phyloP scores from a whole-genome alignment of 2,888 invertebrate species.

The Gortyna flavago region DNA sequence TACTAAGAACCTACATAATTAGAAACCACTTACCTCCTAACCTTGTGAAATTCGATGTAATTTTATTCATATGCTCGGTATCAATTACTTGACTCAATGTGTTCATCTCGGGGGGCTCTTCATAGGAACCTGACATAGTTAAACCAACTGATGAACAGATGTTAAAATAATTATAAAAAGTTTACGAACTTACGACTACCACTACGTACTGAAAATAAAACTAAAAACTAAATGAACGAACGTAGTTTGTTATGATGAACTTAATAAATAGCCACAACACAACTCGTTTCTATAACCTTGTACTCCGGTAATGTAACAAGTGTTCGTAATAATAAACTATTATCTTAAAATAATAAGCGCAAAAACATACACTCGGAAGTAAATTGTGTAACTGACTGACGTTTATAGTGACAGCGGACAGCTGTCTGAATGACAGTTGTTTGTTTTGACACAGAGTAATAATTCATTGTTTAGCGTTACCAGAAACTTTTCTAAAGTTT shows the following conservation, averaged over 20 bases:
- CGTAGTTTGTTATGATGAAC: slow-evolving; percentile 19
- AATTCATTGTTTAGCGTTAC: slow-evolving; percentile 23
- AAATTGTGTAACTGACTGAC: slow-evolving; percentile 35
- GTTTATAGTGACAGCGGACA: slow-evolving; percentile 16
- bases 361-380: slow-evolving; percentile 18
- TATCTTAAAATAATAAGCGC: slow-evolving; percentile 49
- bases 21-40: slow-evolving; percentile 80
- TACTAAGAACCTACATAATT: slow-evolving; percentile 28
- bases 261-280: slow-evolving; percentile 29
- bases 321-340: slow-evolving; percentile 48
- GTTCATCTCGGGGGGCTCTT: slow-evolving; percentile 73
- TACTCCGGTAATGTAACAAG: slow-evolving; percentile 46
- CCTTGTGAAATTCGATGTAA: slow-evolving; percentile 84
- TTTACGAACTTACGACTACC: slow-evolving; percentile 29
- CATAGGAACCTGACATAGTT: slow-evolving; percentile 60
- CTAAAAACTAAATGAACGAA: slow-evolving; percentile 37
- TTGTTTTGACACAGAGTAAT: slow-evolving; percentile 31
- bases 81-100: slow-evolving; percentile 83
- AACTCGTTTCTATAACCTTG: slow-evolving; percentile 59
- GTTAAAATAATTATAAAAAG: slow-evolving; percentile 27
- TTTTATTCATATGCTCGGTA: slow-evolving; percentile 80
- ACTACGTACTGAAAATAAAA: slow-evolving; percentile 3
- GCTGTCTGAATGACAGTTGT: slow-evolving; percentile 44
- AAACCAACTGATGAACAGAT: slow-evolving; percentile 26
- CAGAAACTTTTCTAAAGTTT: slow-evolving; percentile 8